phyloP scores from a whole-genome alignment of 2,797 vertebrate genomes.

The Phoeniculus purpureus region DNA sequence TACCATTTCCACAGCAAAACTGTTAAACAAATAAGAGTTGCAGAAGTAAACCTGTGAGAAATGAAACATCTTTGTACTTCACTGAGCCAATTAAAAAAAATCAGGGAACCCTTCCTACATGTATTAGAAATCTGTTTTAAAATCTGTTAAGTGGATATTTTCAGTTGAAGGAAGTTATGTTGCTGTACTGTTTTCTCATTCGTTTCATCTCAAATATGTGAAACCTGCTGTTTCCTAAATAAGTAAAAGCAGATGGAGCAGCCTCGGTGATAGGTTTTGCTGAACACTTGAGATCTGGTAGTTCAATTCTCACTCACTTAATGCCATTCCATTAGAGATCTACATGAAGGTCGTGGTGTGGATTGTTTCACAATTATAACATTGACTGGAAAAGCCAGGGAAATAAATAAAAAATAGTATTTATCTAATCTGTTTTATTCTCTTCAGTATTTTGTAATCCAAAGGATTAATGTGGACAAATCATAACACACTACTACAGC shows the following conservation, averaged over 20 bases:
- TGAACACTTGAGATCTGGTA: constrained; percentile 61
- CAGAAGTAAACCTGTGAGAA: constrained; percentile 73
- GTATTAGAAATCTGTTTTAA: constrained; percentile 77
- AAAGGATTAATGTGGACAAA: background rate
- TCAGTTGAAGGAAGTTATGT: constrained; percentile 70
- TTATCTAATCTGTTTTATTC: background rate
- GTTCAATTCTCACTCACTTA: constrained; percentile 65
- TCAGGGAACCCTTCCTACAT: constrained; percentile 73
- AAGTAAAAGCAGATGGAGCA: constrained; percentile 76
- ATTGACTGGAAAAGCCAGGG: background rate
- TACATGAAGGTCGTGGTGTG: constrained; percentile 13
- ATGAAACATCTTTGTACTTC: constrained; percentile 73
- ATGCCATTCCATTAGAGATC: constrained; percentile 47
- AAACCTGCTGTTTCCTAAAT: constrained; percentile 77
- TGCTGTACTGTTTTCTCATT: constrained; percentile 75
- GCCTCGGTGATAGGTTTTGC: constrained; percentile 62
- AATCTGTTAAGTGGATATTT: constrained; percentile 76
- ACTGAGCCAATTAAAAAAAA: constrained; percentile 69
- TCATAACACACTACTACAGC: background rate
- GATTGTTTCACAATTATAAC: background rate
- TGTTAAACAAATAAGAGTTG: constrained; percentile 73
- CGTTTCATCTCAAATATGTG: constrained; percentile 75
- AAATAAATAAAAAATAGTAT: background rate
- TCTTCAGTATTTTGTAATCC: background rate
- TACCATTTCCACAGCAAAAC: constrained; percentile 28